Evolutionary conservation across 2,888 invertebrate species (phyloP), one percentile per base, ranked within the genome.

Genomic region (Caenorhabditis afra): DNA sequence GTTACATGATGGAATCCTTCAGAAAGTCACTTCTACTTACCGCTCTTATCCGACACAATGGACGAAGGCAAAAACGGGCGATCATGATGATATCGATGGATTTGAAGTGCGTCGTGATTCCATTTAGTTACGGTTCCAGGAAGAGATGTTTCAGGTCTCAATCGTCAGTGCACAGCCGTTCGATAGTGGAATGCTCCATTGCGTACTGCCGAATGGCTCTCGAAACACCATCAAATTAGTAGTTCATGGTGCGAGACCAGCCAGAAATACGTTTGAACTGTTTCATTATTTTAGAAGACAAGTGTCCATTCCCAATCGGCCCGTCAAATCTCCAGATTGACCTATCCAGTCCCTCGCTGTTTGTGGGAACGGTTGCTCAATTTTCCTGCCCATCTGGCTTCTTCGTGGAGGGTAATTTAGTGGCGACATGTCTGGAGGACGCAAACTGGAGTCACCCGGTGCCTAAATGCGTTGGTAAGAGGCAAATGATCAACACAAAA

Each of bases 391-490:
- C 87, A 0, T 20, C 78, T 3, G 89, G 88, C 1, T 85, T 84
- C 57, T 70, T 71, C 5, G 76, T 86, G 3, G 76, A 77, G 18
- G 90, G 91, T 2, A 91, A 91, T 1, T 84, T 87, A 37, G 91
- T 91, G 65, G 94, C 97, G 10, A 91, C 91, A 5, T 99, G 99
- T 89, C 95, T 95, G 91, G 94, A 94, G 82, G 95, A 96, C 91
- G 97, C 97, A 0, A 94, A 94, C 82, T 99, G 98, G 98, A 94
- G 96, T 84, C 95, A 96, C 91, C 94, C 95, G 0, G 91, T 96
- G 68, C 98, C 98, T 0, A 94, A 94, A 91, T 99, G 98, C 90
- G 92, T 95, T 89, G 94, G 95, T 95, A 35, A 49, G 22, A 16
- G 37, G 22, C 16, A 52, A 18, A 14, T 14, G n/a, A n/a, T n/a